Evolutionary conservation across 2,797 vertebrate genomes (phyloP), one percentile per base, ranked within the genome.

Genomic region (Darevskia nairensis): DNA sequence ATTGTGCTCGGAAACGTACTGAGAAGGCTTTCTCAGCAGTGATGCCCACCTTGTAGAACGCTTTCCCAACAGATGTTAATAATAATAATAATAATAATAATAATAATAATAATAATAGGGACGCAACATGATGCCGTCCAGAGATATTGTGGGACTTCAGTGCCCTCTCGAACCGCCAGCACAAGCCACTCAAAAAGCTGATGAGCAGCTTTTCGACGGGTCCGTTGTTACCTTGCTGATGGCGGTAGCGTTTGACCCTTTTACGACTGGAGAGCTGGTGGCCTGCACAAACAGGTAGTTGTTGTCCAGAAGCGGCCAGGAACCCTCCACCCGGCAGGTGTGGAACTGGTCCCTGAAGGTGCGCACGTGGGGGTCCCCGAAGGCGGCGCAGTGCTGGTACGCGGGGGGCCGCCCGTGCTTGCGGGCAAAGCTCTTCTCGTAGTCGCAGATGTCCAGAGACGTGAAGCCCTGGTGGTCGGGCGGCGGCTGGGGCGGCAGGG

Each of bases 231-330:
- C 98, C 98, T 98, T 98, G 64, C 96, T 97, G 3, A 98, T 98
- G 10, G 96, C 95, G 0, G 98, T 98, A 1, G 97, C 96, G 0
- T 96, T 95, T 64, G 93, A 90, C 1, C 95, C 95, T 0, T 88
- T 86, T 0, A 95, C 92, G 80, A 96, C 95, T 0, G 97, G 97
- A 0, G 95, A 92, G 77, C 98, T 98, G 93, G 98, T 99, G 46
- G 98, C 98, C 94, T 99, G 98, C 61, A 99, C 96, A 0, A 98
- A 99, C 84, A 99, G 94, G 92, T 97, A 98, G 76, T 98, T 95
- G 3, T 99, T 99, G 93, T 99, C 98, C 11, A 99, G 89, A 29
- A 99, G 96, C 6, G 98, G 98, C 98, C 98, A 99, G 41, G 98
- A 97, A 8, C 98, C 98, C 82, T 97, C 96, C 86, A 98, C 97